Percentiles rank a stretch among this genome's conserved stretches.
These are phyloP conservation scores for Jaculus jaculus DNA, from an alignment of 2,113 vertebrate genomes.

Conservation along the genomic window DNA sequence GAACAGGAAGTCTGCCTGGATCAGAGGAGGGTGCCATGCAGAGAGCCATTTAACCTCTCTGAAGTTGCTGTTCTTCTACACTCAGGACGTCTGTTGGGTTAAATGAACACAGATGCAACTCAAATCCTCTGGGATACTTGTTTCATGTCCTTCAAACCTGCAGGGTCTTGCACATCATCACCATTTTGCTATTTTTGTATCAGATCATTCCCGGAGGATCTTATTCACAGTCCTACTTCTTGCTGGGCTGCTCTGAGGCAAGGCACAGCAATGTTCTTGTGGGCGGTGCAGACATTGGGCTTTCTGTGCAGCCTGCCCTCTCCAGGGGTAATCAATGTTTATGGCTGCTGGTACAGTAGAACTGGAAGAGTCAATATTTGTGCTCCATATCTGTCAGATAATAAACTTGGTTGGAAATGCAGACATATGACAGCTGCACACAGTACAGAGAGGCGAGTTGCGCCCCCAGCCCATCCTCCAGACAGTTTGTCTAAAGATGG, in stretches of 20 bases:
- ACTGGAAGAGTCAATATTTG: conserved; percentile 80
- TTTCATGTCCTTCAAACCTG: neutral
- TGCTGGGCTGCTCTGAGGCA: neutral
- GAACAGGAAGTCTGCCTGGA: neutral
- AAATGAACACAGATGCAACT: conserved; percentile 48
- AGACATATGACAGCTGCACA: conserved; percentile 57
- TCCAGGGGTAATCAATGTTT: conserved; percentile 56
- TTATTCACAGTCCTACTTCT: neutral
- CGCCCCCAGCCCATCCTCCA: neutral
- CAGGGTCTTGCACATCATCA: conserved; percentile 34
- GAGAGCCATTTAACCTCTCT: neutral
- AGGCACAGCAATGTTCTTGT: conserved; percentile 30
- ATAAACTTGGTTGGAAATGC: conserved; percentile 65
- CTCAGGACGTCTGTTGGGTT: neutral
- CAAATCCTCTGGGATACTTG: neutral
- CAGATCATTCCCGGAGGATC: neutral
- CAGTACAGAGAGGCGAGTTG: neutral
- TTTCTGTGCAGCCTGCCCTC: conserved; percentile 2
- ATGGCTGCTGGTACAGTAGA: conserved; percentile 74
- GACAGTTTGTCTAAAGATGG: conserved; percentile 73
- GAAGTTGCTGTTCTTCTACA: neutral
- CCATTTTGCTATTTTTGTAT: conserved; percentile 26
- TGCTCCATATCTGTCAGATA: conserved; percentile 68
- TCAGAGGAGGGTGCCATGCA: fast-evolving
- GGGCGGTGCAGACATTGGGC: neutral